phyloP scores from a whole-genome alignment of 92 coral and sea anemone genomes.

The Porites lobata region DNA sequence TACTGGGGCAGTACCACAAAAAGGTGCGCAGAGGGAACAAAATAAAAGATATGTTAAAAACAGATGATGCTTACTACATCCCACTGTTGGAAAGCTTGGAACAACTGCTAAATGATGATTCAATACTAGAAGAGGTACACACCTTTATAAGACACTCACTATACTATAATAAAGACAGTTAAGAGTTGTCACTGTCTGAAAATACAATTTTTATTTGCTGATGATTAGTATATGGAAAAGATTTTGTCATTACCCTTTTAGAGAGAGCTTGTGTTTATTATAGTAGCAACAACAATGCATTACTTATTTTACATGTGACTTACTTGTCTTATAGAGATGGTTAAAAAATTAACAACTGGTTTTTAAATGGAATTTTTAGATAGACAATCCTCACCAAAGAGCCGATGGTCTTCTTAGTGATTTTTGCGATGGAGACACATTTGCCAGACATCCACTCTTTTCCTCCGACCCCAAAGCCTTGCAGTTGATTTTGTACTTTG shows the following conservation, averaged over 20 bases:
- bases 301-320: too few species aligned
- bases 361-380: slow-evolving; percentile 21
- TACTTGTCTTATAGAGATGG: too few species aligned
- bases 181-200: too few species aligned
- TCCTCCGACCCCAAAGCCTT: slow-evolving; percentile 55
- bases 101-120: slow-evolving; percentile 42
- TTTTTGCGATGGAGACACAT: slow-evolving; percentile 76
- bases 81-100: slow-evolving; percentile 36
- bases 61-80: slow-evolving; percentile 34
- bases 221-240: too few species aligned
- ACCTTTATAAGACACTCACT: too few species aligned
- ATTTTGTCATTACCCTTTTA: too few species aligned
- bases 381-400: slow-evolving; percentile 68
- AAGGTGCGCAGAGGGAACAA: slow-evolving; percentile 36
- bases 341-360: too few species aligned
- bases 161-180: too few species aligned
- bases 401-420: slow-evolving; percentile 67
- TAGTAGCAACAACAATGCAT: too few species aligned
- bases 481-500: slow-evolving; percentile 61
- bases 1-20: slow-evolving; percentile 27
- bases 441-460: slow-evolving; percentile 68
- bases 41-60: background rate
- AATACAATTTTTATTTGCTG: too few species aligned
- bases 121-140: slow-evolving; percentile 32
- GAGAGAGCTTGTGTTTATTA: too few species aligned